Base-by-base conservation (phyloP, 2,888 invertebrate species). In the Steromphala cineraria region DNA sequence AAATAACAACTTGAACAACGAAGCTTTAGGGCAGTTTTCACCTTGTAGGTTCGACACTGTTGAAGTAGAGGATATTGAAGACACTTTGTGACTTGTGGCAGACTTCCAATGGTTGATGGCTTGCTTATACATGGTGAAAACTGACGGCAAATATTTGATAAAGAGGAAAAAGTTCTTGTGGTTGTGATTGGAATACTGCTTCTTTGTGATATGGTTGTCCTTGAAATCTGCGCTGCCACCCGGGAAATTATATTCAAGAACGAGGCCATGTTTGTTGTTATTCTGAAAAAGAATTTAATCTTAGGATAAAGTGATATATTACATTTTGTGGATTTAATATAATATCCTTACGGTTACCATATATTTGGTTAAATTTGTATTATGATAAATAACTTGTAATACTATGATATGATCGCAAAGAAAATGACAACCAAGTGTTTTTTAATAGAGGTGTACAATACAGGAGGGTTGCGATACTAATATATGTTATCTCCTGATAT, bases 1-100 rank as follows among this genome's bases (percentile, higher is more conserved):
- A 91, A 92, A 79, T 89, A 92, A 82, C 93, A 93, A 8, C 87
- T 87, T 40, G 85, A 80, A 83, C 93, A 93, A 21, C 92, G 81
- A 53, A 83, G 85, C 78, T 87, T 87, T 56, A 92, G 79, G 2
- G 85, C 80, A n/a, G 79, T 78, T 78, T 85, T 87, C 10, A 86
- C 86, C 83, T 91, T 91, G 84, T 92, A 92, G 8, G 83, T 82
- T 40, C 89, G 80, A 3, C 80, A 75, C 56, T 84, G 85, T 31
- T 76, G 55, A 15, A 76, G 8, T 55, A 10, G 24, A 36, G 76
- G 76, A 10, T 10, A 31, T 46, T 46, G 46, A 1, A 10, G 46
- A 40, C 40, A 40, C 15, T 31, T 31, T 36, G 71, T 19, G 71
- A 31, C 15, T 4, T 19, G 17, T 36, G 31, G n/a, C 36, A n/a